Evolutionary conservation across 2,888 invertebrate species (phyloP), one percentile per base, ranked within the genome.

Genomic region (Erebia epiphron): DNA sequence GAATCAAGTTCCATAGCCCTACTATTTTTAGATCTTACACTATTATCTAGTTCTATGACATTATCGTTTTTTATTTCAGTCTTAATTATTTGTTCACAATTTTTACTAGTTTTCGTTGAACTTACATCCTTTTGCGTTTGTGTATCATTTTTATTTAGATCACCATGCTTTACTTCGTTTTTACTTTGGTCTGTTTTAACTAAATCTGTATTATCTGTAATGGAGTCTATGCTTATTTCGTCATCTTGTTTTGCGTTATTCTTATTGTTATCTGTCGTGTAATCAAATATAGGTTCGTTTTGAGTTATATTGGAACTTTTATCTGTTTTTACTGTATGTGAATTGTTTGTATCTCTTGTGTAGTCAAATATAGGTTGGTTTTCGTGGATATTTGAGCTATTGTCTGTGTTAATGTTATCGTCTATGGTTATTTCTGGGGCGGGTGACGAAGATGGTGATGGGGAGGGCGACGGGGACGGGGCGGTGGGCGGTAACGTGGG

Each of bases 401-500:
- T 66, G 2, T 65, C 64, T 16, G 26, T 63, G 8, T 13, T 5
- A 54, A 11, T 41, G 35, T 49, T 60, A 18, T 67, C 67, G 18
- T 67, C 67, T 67, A 52, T 52, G 21, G 46, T 62, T 13, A 70
- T 46, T 21, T 72, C 72, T 13, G 69, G 72, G 13, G 69, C 63
- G 7, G 69, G 69, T 26, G 69, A 69, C 9, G 72, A 63, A 1
- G 72, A 67, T 1, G 74, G 74, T 0, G 74, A 74, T 0, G 73
- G 77, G 1, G 75, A 71, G 0, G 75, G 80, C 68, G 72, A 75
- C 63, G 64, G 76, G 18, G 70, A 76, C 11, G 73, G 78, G 69
- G 68, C 75, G 57, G 72, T 75, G 58, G 77, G 75, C 1, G 70
- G 69, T 63, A 73, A 46, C 41, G 83, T 78, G 10, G 85, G 84